Evolutionary conservation across 2,113 vertebrate species (phyloP), one percentile per base, ranked within the genome.

Genomic region (Pseudorectes ferrugineus): DNA sequence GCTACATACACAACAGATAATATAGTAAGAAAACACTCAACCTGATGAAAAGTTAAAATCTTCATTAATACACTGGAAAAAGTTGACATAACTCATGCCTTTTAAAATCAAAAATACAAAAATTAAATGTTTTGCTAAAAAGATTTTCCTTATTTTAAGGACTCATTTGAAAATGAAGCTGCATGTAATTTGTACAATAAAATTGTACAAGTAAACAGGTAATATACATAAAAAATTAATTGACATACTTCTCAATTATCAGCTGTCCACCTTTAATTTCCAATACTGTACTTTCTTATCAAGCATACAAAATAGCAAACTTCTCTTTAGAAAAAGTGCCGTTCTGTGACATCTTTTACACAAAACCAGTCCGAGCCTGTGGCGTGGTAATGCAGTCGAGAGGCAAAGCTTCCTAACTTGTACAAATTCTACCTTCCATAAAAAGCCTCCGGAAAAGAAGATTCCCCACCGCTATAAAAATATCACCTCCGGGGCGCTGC

Each of bases 61-160:
- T 99, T 99, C 99, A 99, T 99, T 99, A 99, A 99, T 99, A 99
- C 99, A 99, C 98, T 99, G 99, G 96, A 98, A 99, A 98, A 99
- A 99, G 98, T 98, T 98, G 98, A 99, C 99, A 99, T 98, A 98
- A 98, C 98, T 99, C 99, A 99, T 99, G 99, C 99, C 98, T 99
- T 98, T 98, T 98, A 98, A 99, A 99, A 98, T 98, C 98, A 99
- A 99, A 99, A 99, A 99, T 99, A 99, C 98, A 99, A 99, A 99
- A 98, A 98, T 98, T 98, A 98, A 98, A 98, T 98, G 98, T 98
- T 97, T 98, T 98, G 97, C 98, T 98, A 98, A 98, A 98, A 98
- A 99, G 98, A 98, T 98, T 98, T 98, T 99, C 98, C 98, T 99
- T 99, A 98, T 98, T 99, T 99, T 98, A 99, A 98, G 98, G 98